Evolutionary conservation across 2,888 invertebrate species (phyloP).

Genomic region (Dolichomitus sp.): DNA sequence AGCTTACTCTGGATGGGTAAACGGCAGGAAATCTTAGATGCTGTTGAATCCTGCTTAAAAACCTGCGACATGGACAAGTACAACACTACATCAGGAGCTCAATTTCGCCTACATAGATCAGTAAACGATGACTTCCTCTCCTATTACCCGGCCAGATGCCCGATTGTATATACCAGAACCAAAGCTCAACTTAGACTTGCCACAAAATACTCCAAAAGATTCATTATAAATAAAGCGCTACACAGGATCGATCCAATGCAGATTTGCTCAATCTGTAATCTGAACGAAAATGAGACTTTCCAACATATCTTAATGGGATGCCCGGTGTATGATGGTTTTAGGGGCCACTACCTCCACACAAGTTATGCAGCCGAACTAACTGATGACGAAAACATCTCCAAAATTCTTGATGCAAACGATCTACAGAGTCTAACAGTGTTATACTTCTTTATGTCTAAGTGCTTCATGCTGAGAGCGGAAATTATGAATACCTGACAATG

Average conservation of each 20-base stretch:
- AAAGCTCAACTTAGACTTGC: constrained; percentile 5
- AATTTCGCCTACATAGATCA: neutral
- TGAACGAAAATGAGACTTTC: neutral
- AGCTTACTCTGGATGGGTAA: neutral
- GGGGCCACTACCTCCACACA: neutral
- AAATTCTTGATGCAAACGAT: neutral
- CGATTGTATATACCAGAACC: neutral
- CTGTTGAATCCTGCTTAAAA: neutral
- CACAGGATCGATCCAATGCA: neutral
- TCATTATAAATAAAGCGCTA: constrained; percentile 5
- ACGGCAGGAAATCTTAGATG: neutral
- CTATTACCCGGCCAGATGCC: constrained; percentile 11
- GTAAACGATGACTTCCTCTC: neutral
- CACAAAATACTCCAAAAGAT: constrained; percentile 1
- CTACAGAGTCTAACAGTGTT: neutral
- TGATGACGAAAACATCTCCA: neutral
- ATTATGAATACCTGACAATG: neutral
- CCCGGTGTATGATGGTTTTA: neutral
- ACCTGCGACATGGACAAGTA: neutral
- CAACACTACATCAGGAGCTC: neutral
- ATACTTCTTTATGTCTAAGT: neutral
- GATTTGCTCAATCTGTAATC: neutral
- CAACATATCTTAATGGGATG: neutral
- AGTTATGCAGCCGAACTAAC: neutral
- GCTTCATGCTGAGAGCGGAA: neutral